Base-by-base conservation (phyloP, 2,113 vertebrate genomes). In the Oryzias javanicus region DNA sequence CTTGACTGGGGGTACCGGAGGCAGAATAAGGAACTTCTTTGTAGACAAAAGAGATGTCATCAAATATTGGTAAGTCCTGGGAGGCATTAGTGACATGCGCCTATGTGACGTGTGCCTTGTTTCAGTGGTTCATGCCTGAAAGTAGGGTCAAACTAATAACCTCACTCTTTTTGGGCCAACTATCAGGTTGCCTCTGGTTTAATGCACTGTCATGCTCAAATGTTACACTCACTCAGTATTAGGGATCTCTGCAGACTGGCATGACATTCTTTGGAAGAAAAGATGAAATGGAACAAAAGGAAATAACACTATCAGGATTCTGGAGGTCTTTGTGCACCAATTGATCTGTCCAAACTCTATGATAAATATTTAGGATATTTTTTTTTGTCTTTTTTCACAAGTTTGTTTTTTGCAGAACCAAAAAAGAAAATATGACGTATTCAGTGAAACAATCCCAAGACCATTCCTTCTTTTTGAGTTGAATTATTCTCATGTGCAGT, bases 131-230 rank as follows among this genome's bases (percentile, higher is more conserved):
- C 42, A 70, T 78, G 66, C 74, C 82, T 74, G 12, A 74, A 64
- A 84, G 70, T 74, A 35, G 65, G 74, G 80, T 80, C 79, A 85
- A 75, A 65, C 52, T 56, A 71, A 75, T 82, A 79, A 59, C 74
- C 73, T 67, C 44, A 55, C 18, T 64, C 55, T 75, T 56, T 62
- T 45, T 45, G 48, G 60, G 59, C 61, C 42, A 79, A 76, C 67
- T 55, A 61, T 44, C 55, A 58, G 49, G 50, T 62, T 51, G 64
- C 82, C 75, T 67, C 18, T 63, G 47, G 69, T 54, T 44, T 55
- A 40, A 75, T 78, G 18, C 15, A 29, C 72, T 80, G 72, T 72
- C 70, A 69, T 66, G 65, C 56, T 67, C 57, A 78, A 61, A 55
- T 27, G 25, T 15, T 63, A 60, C 18, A 24, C 60, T 78, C 49